These are phyloP conservation scores for Habropoda laboriosa DNA, from an alignment of 1,140 invertebrate genomes.

Conservation along the genomic window DNA sequence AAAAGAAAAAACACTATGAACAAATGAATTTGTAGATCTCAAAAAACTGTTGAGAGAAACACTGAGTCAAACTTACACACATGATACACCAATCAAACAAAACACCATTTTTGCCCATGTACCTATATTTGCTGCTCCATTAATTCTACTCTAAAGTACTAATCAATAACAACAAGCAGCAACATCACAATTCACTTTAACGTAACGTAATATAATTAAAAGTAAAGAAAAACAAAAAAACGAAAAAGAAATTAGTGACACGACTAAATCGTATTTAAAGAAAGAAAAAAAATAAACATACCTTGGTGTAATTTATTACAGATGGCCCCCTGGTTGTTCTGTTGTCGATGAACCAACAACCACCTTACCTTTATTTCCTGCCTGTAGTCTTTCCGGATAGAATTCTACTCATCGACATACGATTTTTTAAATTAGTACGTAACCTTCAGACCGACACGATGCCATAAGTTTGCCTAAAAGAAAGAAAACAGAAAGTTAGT, in stretches of 20 bases:
- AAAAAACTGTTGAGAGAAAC: slow-evolving; percentile 8
- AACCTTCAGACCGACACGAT: slow-evolving; percentile 66
- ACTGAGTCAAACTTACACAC: slow-evolving; percentile 25
- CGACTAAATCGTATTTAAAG: slow-evolving; percentile 63
- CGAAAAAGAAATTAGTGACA: slow-evolving; percentile 70
- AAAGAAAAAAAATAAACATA: slow-evolving; percentile 67
- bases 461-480: slow-evolving; percentile 38
- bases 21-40: slow-evolving; percentile 48
- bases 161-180: slow-evolving; percentile 77
- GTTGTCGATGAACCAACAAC: slow-evolving; percentile 54
- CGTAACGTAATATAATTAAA: slow-evolving; percentile 72
- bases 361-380: slow-evolving; percentile 54
- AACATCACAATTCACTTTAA: slow-evolving; percentile 78
- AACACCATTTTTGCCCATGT: slow-evolving; percentile 64
- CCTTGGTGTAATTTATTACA: slow-evolving; percentile 79
- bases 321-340: slow-evolving; percentile 71
- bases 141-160: slow-evolving; percentile 62
- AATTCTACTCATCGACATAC: slow-evolving; percentile 20
- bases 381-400: slow-evolving; percentile 20
- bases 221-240: too few species aligned
- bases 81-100: slow-evolving; percentile 40
- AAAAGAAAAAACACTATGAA: background rate
- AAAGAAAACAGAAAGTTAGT: slow-evolving; percentile 55
- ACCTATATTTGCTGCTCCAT: slow-evolving; percentile 69
- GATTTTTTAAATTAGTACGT: slow-evolving; percentile 40